Base-by-base conservation (phyloP, 2,797 vertebrate genomes). In the Allobates femoralis region DNA sequence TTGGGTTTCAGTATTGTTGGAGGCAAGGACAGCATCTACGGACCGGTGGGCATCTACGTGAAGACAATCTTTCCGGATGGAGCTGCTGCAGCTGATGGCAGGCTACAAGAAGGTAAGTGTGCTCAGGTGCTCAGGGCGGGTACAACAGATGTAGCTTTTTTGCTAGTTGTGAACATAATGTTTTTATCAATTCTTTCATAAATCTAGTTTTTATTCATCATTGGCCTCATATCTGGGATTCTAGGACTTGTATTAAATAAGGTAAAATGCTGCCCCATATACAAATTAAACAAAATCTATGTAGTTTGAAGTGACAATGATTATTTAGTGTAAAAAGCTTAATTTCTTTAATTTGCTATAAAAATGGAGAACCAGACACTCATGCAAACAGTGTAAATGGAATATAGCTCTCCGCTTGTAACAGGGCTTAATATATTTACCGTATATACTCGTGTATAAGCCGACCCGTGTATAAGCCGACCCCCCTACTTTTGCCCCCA, bases 1-100 rank as follows among this genome's bases (percentile, higher is more conserved):
- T 92, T 99, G 80, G 98, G 98, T 77, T 99, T 99, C 93, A 99
- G 98, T 86, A 98, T 99, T 0, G 98, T 98, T 0, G 98, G 98
- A 34, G 98, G 98, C 0, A 94, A 93, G 90, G 98, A 99, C 94
- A 99, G 97, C 90, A 95, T 97, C 91, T 97, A 97, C 0, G 98
- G 98, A 21, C 97, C 97, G 26, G 97, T 99, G 93, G 98, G 98
- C 62, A 99, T 99, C 89, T 99, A 98, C 0, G 97, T 99, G 30
- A 99, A 98, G 92, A 99, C 96, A 64, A 99, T 99, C 89, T 99
- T 98, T 87, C 95, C 96, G 2, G 96, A 96, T 19, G 98, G 98
- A 87, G 96, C 98, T 0, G 98, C 98, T 0, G 97, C 97, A 1
- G 96, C 96, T 3, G 97, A 99, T 75, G 97, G 97, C 84, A 92